These are phyloP conservation scores for Donacobius atricapilla DNA, from an alignment of 2,113 vertebrate genomes.

Conservation along the genomic window DNA sequence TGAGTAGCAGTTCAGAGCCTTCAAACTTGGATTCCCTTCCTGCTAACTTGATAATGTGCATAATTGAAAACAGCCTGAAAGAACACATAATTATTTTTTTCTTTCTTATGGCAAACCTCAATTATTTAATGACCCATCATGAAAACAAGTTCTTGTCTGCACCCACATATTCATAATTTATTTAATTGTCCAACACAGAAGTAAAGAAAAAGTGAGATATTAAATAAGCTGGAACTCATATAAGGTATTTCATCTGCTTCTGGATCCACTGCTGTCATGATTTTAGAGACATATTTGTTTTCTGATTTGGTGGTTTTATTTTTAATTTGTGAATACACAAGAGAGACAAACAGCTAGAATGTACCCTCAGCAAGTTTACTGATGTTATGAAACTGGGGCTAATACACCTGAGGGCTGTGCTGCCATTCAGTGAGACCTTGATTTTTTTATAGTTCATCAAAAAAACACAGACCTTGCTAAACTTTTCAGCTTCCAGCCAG, in stretches of 20 bases:
- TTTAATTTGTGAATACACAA: background rate
- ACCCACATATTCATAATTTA: background rate
- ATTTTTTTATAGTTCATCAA: background rate
- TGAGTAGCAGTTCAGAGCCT: background rate
- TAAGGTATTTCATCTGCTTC: background rate
- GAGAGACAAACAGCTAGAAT: background rate
- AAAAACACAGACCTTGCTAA: background rate
- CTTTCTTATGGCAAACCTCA: background rate
- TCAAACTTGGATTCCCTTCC: background rate
- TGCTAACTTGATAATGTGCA: background rate
- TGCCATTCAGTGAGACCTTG: background rate
- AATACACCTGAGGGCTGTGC: background rate
- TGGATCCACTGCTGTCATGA: background rate
- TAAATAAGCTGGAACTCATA: background rate
- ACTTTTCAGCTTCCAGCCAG: background rate
- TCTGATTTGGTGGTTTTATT: background rate
- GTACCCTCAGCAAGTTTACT: background rate
- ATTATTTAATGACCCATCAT: background rate
- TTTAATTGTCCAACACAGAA: background rate
- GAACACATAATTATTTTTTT: background rate
- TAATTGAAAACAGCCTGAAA: background rate
- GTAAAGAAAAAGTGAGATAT: background rate
- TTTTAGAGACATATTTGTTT: background rate
- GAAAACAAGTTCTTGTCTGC: background rate
- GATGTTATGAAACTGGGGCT: background rate